phyloP scores from a whole-genome alignment of 1,140 invertebrate species.

The Cydia strobilella region DNA sequence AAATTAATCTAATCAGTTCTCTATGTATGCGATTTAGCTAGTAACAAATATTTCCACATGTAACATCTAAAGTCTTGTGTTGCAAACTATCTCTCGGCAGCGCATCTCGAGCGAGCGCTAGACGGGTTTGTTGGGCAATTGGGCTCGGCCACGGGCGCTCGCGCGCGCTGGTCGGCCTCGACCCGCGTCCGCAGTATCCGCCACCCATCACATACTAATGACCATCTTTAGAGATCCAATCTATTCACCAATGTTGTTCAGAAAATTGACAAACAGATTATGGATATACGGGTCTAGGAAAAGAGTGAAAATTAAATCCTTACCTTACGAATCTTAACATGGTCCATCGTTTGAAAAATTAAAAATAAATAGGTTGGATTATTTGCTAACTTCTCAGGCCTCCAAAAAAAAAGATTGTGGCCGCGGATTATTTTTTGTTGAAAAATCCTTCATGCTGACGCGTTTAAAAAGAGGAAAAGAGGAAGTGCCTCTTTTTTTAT shows the following conservation, averaged over 20 bases:
- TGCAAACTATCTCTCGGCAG: slow-evolving; percentile 8
- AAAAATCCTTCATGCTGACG: no score
- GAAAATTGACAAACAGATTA: no score
- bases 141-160: slow-evolving; percentile 39
- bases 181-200: slow-evolving; percentile 36
- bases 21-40: neutral
- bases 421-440: no score
- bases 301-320: no score
- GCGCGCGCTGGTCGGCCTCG: slow-evolving; percentile 44
- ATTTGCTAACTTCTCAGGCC: no score
- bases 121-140: slow-evolving; percentile 26
- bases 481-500: no score
- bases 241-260: neutral
- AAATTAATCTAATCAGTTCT: neutral
- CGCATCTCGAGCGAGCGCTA: slow-evolving; percentile 2
- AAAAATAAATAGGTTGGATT: no score
- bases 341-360: no score
- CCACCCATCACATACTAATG: slow-evolving; percentile 4
- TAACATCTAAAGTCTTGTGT: neutral
- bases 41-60: neutral
- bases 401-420: no score
- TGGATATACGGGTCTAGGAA: no score
- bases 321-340: no score
- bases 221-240: neutral
- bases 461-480: no score